Evolutionary conservation across 2,797 vertebrate genomes (phyloP).

Genomic region (Alcedo atthis): DNA sequence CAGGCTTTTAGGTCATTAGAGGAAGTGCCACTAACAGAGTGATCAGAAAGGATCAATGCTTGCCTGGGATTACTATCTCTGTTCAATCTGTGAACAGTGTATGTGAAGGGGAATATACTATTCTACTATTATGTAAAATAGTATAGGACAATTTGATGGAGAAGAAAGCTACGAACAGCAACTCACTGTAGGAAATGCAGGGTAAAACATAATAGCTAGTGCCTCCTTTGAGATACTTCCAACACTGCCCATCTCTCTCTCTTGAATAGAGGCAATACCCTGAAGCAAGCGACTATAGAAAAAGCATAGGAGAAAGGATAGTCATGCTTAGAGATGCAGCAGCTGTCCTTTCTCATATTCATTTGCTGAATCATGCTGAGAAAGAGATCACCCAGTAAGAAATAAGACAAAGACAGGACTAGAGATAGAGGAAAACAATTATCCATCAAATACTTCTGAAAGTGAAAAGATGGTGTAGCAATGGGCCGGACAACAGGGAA

Average conservation of each 20-base stretch:
- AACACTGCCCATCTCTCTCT: not conserved
- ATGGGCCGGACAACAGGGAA: not conserved
- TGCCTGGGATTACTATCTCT: not conserved
- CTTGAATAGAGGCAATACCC: not conserved
- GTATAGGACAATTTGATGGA: not conserved
- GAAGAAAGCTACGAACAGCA: not conserved
- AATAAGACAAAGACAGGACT: not conserved
- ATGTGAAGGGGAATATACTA: not conserved
- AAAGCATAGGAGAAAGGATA: not conserved
- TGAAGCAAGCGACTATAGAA: not conserved
- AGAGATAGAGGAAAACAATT: not conserved
- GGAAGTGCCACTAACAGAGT: not conserved
- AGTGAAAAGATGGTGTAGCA: not conserved
- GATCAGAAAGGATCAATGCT: not conserved
- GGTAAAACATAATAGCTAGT: slow-evolving; percentile 13
- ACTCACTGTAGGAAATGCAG: not conserved
- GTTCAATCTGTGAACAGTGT: not conserved
- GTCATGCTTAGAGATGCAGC: not conserved
- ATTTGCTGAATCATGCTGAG: not conserved
- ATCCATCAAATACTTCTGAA: not conserved
- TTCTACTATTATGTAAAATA: not conserved
- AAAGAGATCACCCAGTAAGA: not conserved
- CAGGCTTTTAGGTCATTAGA: not conserved
- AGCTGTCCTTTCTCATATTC: slow-evolving; percentile 1
- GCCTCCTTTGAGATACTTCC: not conserved